Evolutionary conservation across 1,140 invertebrate species (phyloP).

Genomic region (Panonychus citri): DNA sequence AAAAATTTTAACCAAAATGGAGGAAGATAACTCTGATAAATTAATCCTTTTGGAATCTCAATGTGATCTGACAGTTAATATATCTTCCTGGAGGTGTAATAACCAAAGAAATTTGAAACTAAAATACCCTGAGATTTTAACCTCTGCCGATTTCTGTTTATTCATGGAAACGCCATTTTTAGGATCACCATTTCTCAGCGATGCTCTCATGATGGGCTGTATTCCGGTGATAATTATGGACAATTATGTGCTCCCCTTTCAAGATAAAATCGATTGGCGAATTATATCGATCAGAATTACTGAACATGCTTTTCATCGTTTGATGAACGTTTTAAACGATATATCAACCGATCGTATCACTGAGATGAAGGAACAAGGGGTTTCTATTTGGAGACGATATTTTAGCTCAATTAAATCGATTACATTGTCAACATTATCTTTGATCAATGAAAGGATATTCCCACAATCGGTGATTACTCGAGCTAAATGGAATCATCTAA

Average conservation of each 20-base stretch:
- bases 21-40: constrained; percentile 31
- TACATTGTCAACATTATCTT: constrained; percentile 53
- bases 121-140: constrained; percentile 8
- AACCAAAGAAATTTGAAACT: background rate
- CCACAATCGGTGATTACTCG: constrained; percentile 50
- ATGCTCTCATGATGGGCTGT: constrained; percentile 57
- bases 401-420: constrained; percentile 57
- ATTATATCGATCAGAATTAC: constrained; percentile 55
- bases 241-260: constrained; percentile 55
- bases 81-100: constrained; percentile 5
- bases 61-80: background rate
- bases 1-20: constrained; percentile 36
- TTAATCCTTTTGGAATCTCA: constrained; percentile 1
- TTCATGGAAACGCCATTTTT: constrained; percentile 41
- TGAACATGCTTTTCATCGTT: constrained; percentile 48
- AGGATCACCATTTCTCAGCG: constrained; percentile 46
- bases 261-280: constrained; percentile 56
- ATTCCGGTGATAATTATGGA: constrained; percentile 64
- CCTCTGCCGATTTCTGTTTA: constrained; percentile 49
- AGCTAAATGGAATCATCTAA: constrained; percentile 60
- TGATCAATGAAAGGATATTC: constrained; percentile 77
- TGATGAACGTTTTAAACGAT: constrained; percentile 36
- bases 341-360: constrained; percentile 19
- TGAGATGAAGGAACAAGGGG: constrained; percentile 30
- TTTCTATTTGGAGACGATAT: constrained; percentile 55